Evolutionary conservation across 1,140 invertebrate species (phyloP), one percentile per base, ranked within the genome.

Genomic region (Ceratina australensis): DNA sequence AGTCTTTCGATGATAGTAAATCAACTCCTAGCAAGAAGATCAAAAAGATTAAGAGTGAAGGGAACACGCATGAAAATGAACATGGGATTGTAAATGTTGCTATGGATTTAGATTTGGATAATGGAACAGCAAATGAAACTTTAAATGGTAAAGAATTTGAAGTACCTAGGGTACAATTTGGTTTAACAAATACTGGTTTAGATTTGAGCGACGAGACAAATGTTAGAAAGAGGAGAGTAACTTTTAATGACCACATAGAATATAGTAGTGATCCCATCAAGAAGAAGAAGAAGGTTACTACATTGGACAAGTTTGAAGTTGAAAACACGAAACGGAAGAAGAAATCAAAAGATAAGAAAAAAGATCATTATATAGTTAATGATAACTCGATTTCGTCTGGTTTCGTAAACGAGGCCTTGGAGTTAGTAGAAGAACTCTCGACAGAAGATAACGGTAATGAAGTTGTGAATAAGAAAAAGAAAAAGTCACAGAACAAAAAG

Each of bases 251-350:
- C 64, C 86, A 87, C 33, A 71, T 92, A 8, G 90, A 92, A 67
- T 92, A 87, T 49, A 89, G 87, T 66, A 86, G 83, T 5, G 89
- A 91, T 85, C 78, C 63, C 0, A 63, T 71, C 3, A 88, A 89
- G 33, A 88, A 87, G 33, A 90, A 87, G 20, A 83, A 78, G 26
- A 87, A 86, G 78, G 52, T 80, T 60, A 12, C 10, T 10, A 92
- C 87, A 67, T 80, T 91, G 15, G 91, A 92, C 69, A 91, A 89
- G 83, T 91, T 90, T 71, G 91, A 92, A 74, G 86, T 92, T 18
- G 87, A 89, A 26, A 89, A 54, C n/a, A 54, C 15, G 13, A 54
- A 54, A 13, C 7, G 33, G 33, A 42, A 87, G 77, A 79, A 81
- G n/a, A 91, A 89, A 69, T 63, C 77, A 16, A 87, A 87, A 76